phyloP scores from a whole-genome alignment of 2,797 vertebrate species.

The Telmatherina bonti region DNA sequence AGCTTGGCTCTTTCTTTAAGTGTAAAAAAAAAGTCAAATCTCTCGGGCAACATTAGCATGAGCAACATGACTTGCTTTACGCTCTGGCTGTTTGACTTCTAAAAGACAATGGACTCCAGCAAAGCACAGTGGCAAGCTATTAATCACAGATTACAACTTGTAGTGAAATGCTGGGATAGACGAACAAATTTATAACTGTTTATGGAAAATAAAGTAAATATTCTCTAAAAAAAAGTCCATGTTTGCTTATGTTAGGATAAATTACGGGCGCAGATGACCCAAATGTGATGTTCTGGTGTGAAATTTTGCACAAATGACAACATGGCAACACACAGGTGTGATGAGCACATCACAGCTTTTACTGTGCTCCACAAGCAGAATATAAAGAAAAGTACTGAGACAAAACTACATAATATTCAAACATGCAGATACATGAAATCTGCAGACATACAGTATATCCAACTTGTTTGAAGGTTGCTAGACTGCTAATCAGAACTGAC shows the following conservation, averaged over 20 bases:
- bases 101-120: background rate
- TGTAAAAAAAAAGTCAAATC: constrained; percentile 21
- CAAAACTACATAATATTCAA: background rate
- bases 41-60: background rate
- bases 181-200: background rate
- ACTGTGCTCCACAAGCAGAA: constrained; percentile 11
- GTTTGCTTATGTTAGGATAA: background rate
- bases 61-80: background rate
- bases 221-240: background rate
- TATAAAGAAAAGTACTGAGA: constrained; percentile 6
- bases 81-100: background rate
- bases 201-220: constrained; percentile 2
- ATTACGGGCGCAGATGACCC: background rate
- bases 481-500: background rate
- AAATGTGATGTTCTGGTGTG: constrained; percentile 23
- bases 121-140: constrained; percentile 2
- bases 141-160: constrained; percentile 10
- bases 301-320: constrained; percentile 57
- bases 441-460: background rate
- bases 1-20: background rate
- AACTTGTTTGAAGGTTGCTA: background rate
- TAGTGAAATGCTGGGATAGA: background rate
- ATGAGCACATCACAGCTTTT: constrained; percentile 11
- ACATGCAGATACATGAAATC: background rate
- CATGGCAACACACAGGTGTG: constrained; percentile 13